Percentiles rank a stretch among this genome's conserved stretches.
These are phyloP conservation scores for Drosophila eugracilis DNA, from an alignment of 1,140 invertebrate genomes.

Conservation along the genomic window DNA sequence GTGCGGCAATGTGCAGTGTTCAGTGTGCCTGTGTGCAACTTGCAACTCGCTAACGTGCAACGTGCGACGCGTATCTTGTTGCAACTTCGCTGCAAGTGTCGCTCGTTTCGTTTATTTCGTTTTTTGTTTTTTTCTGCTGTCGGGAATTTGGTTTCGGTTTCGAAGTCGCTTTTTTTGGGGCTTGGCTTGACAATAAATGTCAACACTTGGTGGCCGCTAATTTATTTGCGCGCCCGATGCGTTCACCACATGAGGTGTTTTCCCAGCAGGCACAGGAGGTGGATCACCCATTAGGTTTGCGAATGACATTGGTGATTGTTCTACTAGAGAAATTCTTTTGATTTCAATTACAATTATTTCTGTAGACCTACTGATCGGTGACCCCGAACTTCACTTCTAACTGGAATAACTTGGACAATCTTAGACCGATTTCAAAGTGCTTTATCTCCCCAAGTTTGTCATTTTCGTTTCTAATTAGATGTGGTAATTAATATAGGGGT, in stretches of 20 bases:
- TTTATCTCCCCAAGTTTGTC: not conserved
- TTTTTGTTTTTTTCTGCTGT: not conserved
- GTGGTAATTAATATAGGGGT: too few species aligned
- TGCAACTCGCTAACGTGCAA: slow-evolving; percentile 34
- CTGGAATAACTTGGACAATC: not conserved
- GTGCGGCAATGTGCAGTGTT: slow-evolving; percentile 50
- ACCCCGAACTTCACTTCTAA: not conserved
- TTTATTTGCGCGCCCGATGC: slow-evolving; percentile 51
- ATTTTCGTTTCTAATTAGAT: not conserved
- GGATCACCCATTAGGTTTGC: not conserved
- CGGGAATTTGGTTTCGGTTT: slow-evolving; percentile 39
- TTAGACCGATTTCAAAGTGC: not conserved
- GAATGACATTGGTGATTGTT: not conserved
- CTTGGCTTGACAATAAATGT: slow-evolving; percentile 61
- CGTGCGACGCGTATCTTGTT: slow-evolving; percentile 60
- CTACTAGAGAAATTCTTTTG: not conserved
- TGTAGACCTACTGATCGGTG: not conserved
- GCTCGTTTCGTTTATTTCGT: slow-evolving; percentile 22
- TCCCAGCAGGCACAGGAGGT: not conserved
- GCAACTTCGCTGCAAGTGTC: slow-evolving; percentile 42
- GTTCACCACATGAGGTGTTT: slow-evolving; percentile 27
- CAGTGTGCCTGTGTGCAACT: slow-evolving; percentile 8
- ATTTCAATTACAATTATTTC: not conserved
- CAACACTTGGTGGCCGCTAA: slow-evolving; percentile 59
- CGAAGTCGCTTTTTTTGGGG: slow-evolving; percentile 35